These are phyloP conservation scores for Drosophila melanosoma DNA, from an alignment of 2,888 invertebrate species.

Conservation along the genomic window DNA sequence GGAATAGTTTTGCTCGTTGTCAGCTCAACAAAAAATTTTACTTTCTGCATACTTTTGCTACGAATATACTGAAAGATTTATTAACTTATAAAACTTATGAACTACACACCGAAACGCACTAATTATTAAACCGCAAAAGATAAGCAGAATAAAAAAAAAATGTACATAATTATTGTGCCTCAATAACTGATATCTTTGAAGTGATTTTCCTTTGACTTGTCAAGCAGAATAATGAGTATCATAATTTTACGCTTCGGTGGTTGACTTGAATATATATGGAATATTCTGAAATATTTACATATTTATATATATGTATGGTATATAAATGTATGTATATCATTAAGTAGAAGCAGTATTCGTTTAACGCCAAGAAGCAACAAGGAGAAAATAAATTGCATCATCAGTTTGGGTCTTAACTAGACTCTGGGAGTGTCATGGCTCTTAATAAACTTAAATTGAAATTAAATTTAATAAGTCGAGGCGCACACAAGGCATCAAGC, in stretches of 20 bases:
- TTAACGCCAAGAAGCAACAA: constrained; percentile 3
- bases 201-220: not conserved
- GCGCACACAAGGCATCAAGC: not conserved
- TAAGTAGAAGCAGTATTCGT: not conserved
- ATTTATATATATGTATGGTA: not conserved
- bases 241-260: not conserved
- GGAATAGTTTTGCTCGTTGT: constrained; percentile 53
- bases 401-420: constrained; percentile 18
- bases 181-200: not conserved
- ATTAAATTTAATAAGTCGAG: constrained; percentile 47
- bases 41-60: constrained; percentile 9
- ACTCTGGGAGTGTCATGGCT: constrained; percentile 5
- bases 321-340: not conserved
- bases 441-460: constrained; percentile 51
- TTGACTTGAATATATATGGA: not conserved
- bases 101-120: no score
- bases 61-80: not conserved
- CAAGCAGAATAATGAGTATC: not conserved
- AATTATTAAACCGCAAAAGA: not conserved
- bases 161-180: not conserved
- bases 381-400: constrained; percentile 26
- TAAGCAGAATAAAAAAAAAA: not conserved
- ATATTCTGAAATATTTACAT: not conserved
- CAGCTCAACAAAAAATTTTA: constrained; percentile 20
- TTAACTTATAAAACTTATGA: not conserved